Percentiles rank a stretch among this genome's conserved stretches.
Evolutionary conservation across 2,113 vertebrate genomes (phyloP).

Genomic region (Gyps fulvus): DNA sequence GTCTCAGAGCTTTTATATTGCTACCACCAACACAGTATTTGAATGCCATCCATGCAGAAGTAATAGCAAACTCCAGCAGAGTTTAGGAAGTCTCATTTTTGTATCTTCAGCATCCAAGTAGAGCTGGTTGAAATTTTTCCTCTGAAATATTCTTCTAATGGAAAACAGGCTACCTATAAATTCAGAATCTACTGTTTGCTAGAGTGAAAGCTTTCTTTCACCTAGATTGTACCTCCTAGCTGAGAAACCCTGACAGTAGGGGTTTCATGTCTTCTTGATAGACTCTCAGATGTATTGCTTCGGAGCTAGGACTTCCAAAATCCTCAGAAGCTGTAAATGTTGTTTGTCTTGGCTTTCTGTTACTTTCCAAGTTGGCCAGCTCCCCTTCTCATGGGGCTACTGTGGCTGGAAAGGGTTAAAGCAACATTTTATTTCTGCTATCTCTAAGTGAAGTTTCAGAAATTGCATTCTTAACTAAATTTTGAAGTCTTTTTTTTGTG

Average conservation of each 20-base stretch:
- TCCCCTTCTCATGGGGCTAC: not conserved
- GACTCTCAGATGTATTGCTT: not conserved
- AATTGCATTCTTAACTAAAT: not conserved
- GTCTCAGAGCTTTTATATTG: not conserved
- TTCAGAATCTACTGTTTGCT: not conserved
- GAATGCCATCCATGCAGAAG: not conserved
- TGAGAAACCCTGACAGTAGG: not conserved
- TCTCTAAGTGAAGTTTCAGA: not conserved
- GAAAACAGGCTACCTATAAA: not conserved
- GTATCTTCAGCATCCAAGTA: not conserved
- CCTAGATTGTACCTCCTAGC: not conserved
- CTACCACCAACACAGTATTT: not conserved
- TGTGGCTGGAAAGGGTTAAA: not conserved
- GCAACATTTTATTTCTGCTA: not conserved
- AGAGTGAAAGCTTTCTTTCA: not conserved
- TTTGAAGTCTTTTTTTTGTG: not conserved
- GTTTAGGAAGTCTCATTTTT: not conserved
- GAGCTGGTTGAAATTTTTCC: not conserved
- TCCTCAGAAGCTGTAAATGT: not conserved
- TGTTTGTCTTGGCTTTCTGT: not conserved
- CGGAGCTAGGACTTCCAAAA: fast-evolving
- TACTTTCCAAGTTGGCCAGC: not conserved
- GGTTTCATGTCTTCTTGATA: not conserved
- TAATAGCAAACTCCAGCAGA: not conserved
- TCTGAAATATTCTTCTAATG: not conserved